Percentiles rank a stretch among this genome's conserved stretches.
Conservation (phyloP, 2,797 vertebrate species). For the Sebastiscus albofasciatus region DNA sequence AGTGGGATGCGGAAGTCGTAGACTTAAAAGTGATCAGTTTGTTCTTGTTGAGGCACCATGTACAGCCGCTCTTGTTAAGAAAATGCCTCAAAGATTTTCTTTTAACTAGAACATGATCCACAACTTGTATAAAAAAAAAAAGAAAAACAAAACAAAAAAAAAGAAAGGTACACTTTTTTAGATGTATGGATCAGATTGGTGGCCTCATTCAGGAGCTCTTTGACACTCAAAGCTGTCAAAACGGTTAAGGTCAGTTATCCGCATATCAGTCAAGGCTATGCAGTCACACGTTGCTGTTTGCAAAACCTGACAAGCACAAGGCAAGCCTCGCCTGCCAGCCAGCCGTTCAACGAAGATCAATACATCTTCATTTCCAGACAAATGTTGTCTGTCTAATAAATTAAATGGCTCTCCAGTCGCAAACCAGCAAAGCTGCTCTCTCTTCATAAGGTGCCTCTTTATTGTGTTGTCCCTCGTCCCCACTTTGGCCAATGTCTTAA, state of each 20-base stretch:
- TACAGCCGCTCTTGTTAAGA: conserved; percentile 72
- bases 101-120: conserved; percentile 59
- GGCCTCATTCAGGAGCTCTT: conserved; percentile 27
- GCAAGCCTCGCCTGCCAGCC: conserved; percentile 47
- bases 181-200: conserved; percentile 5
- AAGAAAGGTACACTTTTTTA: conserved; percentile 29
- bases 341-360: conserved; percentile 18
- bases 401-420: conserved; percentile 54
- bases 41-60: conserved; percentile 70
- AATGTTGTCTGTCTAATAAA: conserved; percentile 42
- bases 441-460: conserved; percentile 80
- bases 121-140: conserved; percentile 36
- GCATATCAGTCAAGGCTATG: conserved; percentile 70
- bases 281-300: conserved; percentile 58
- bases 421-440: conserved; percentile 79
- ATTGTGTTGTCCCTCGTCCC: conserved; percentile 72
- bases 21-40: conserved; percentile 66
- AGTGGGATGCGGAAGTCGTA: conserved; percentile 56
- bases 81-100: conserved; percentile 76
- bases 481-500: conserved; percentile 61
- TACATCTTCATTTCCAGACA: conserved; percentile 40
- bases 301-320: conserved; percentile 75
- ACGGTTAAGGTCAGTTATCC: conserved; percentile 52
- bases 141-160: background rate
- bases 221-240: conserved; percentile 41